Evolutionary conservation across 2,113 vertebrate genomes (phyloP).

Genomic region (Xenus cinereus): DNA sequence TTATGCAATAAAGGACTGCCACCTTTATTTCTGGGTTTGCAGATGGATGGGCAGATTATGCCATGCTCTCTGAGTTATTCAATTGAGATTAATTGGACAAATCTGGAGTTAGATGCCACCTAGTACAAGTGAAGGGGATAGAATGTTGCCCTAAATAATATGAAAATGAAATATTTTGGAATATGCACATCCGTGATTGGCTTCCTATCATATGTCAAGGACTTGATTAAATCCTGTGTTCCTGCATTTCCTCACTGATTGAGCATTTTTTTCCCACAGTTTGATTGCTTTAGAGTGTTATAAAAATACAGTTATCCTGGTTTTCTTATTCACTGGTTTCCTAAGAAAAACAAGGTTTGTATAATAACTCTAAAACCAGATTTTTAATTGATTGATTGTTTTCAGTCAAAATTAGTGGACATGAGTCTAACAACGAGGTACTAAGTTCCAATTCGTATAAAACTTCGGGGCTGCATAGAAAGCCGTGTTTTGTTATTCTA

Average conservation of each 20-base stretch:
- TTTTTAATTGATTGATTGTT: neutral
- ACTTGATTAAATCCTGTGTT: constrained; percentile 28
- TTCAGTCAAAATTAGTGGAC: neutral
- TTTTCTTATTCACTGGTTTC: neutral
- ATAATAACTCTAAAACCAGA: neutral
- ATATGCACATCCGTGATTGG: neutral
- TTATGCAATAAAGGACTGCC: neutral
- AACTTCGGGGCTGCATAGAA: neutral
- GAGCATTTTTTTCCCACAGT: neutral
- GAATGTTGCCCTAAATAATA: constrained; percentile 3
- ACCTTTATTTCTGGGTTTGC: neutral
- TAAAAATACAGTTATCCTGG: neutral
- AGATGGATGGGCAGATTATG: neutral
- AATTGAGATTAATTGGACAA: neutral
- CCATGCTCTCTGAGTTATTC: neutral
- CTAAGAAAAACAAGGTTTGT: neutral
- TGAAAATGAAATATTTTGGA: constrained; percentile 1
- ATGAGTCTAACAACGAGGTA: neutral
- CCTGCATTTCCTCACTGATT: constrained; percentile 12
- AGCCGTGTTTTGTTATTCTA: neutral
- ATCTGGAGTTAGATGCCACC: neutral
- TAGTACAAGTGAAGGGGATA: neutral
- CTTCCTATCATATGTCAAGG: constrained; percentile 6
- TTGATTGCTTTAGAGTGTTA: constrained; percentile 9
- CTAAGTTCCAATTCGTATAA: neutral